Percentiles rank a stretch among this genome's conserved stretches.
phyloP scores from a whole-genome alignment of 2,888 invertebrate genomes.

The Gonocerus acuteangulatus region DNA sequence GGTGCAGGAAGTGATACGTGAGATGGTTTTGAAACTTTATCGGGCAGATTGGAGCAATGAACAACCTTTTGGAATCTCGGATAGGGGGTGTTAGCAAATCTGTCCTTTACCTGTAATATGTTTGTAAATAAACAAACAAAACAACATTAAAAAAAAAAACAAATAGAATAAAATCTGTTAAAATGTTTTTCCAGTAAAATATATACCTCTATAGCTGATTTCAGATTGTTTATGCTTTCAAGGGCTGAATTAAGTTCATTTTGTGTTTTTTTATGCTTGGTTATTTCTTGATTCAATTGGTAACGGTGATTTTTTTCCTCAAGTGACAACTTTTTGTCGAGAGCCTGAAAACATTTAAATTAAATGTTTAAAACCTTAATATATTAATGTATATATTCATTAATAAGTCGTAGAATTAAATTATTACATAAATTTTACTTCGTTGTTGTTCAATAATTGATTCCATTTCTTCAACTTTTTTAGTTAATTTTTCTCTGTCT shows the following conservation, averaged over 20 bases:
- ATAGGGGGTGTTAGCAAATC: background rate
- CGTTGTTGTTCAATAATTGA: slow-evolving; percentile 44
- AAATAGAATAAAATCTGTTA: background rate
- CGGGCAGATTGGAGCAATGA: background rate
- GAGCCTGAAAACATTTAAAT: slow-evolving; percentile 41
- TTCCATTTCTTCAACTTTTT: slow-evolving; percentile 48
- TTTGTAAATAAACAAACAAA: background rate
- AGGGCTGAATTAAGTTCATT: slow-evolving; percentile 57
- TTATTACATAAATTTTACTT: slow-evolving; percentile 44
- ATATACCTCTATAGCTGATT: slow-evolving; percentile 37
- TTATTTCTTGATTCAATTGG: slow-evolving; percentile 59
- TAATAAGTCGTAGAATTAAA: background rate
- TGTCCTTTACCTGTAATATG: background rate
- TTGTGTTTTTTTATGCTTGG: slow-evolving; percentile 62
- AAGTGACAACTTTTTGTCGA: slow-evolving; percentile 61
- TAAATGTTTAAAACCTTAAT: background rate
- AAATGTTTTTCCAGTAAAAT: background rate
- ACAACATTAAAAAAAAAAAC: background rate
- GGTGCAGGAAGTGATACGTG: background rate
- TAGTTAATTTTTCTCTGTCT: slow-evolving; percentile 65
- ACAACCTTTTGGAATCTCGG: background rate
- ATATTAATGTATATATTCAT: background rate
- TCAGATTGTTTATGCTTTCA: slow-evolving; percentile 54
- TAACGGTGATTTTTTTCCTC: slow-evolving; percentile 68
- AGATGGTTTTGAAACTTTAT: background rate